These are phyloP conservation scores for Notodonta ziczac DNA, from an alignment of 2,888 invertebrate species.

Conservation along the genomic window DNA sequence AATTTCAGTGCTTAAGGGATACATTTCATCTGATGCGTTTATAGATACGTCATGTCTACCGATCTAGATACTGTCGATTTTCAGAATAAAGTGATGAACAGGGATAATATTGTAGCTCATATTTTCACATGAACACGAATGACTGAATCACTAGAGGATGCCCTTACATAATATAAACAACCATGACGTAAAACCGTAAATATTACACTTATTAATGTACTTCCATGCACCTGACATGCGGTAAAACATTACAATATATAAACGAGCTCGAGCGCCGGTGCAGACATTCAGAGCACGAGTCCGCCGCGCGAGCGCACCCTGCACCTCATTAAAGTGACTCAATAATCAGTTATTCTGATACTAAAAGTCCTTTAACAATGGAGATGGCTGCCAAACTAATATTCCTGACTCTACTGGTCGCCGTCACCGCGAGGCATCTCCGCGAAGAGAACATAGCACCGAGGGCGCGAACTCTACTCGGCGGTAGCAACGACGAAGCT, in stretches of 20 bases:
- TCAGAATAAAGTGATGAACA: too few relatives aligned
- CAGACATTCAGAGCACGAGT: background rate
- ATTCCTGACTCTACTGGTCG: background rate
- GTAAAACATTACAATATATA: background rate
- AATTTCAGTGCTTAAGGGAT: too few relatives aligned
- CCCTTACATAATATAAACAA: background rate
- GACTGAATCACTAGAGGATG: background rate
- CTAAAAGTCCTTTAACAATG: background rate
- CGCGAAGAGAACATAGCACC: background rate
- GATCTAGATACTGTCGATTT: too few relatives aligned
- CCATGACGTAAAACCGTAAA: background rate
- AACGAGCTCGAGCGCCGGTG: background rate
- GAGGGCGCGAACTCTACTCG: background rate
- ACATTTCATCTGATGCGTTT: too few relatives aligned
- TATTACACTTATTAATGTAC: background rate
- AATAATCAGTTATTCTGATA: slow-evolving; percentile 1
- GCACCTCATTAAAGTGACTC: background rate
- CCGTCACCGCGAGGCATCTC: background rate
- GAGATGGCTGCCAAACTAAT: background rate
- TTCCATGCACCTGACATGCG: background rate
- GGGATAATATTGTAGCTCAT: background rate
- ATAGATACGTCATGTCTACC: too few relatives aligned
- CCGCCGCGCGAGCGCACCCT: background rate
- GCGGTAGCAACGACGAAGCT: background rate
- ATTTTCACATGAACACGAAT: background rate